Evolutionary conservation across 2,797 vertebrate genomes (phyloP), one percentile per base, ranked within the genome.

Genomic region (Acipenser transmontanus): DNA sequence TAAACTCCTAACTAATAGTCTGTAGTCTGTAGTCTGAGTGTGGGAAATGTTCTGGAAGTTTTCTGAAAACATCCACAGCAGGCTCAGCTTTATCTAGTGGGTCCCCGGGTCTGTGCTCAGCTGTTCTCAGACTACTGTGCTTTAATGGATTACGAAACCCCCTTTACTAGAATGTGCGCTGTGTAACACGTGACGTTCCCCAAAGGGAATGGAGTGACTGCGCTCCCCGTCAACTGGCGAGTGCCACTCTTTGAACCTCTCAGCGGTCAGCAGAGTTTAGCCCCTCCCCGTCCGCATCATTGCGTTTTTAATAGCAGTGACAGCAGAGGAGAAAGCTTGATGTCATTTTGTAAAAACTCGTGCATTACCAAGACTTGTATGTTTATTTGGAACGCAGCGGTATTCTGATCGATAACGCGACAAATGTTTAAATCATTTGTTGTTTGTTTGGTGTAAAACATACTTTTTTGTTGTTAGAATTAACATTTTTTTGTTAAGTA

Each of bases 231-330:
- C 87, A 85, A 83, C 7, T 71, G 49, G 68, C 72, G 6, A 11
- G 62, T 73, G 54, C 76, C 64, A 14, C 79, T 78, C 68, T 68
- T 66, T 74, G 76, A 63, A 72, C 72, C 51, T 68, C 1, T 4
- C 62, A 60, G 70, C 66, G n/a, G 59, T 52, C 61, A 61, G 49
- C 54, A 50, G 52, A 51, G 67, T 49, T 66, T 60, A 52, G 51
- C 76, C 67, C 78, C 47, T 77, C 66, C 70, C 14, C 7, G 61
- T 47, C 70, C 87, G 87, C 88, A 78, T 85, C 88, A 88, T 68
- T 10, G 61, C 7, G 69, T 81, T 75, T 85, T 82, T 82, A 85
- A 85, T 90, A 89, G 87, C 80, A 76, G 65, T 74, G 60, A 71
- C 71, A 77, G 65, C 66, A 47, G 17, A 34, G 12, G n/a, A 59